These are phyloP conservation scores for Charanyca ferruginea DNA, from an alignment of 2,888 invertebrate genomes.

Conservation along the genomic window DNA sequence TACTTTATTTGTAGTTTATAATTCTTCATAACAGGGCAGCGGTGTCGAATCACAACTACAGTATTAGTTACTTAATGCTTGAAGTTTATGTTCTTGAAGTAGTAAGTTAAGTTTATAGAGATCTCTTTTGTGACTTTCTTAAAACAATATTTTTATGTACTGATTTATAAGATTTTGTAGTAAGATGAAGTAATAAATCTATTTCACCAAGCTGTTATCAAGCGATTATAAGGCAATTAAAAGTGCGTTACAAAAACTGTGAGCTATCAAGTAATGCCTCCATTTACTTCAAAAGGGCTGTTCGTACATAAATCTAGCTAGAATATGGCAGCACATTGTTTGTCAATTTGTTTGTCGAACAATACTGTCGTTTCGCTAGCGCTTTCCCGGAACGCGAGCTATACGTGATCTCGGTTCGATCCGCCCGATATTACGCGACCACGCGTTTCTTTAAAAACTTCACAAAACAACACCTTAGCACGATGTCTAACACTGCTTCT, in stretches of 20 bases:
- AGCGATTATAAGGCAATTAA: not conserved
- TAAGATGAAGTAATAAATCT: not conserved
- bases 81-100: not conserved
- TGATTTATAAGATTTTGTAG: not conserved
- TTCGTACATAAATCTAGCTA: conserved; percentile 44
- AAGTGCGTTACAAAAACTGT: not conserved
- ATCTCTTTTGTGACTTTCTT: too few relatives aligned
- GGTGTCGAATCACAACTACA: conserved; percentile 16
- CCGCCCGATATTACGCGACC: conserved; percentile 67
- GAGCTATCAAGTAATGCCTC: not conserved
- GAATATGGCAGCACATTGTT: conserved; percentile 44
- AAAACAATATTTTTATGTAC: too few relatives aligned
- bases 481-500: conserved; percentile 23
- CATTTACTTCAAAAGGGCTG: not conserved
- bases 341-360: conserved; percentile 66
- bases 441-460: conserved; percentile 49
- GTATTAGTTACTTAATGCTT: conserved; percentile 6
- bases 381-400: conserved; percentile 73
- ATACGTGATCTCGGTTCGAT: conserved; percentile 76
- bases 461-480: conserved; percentile 29
- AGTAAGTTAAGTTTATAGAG: not conserved
- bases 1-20: conserved; percentile 48
- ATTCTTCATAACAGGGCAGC: conserved; percentile 33
- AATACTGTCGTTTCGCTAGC: conserved; percentile 69
- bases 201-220: not conserved